Evolutionary conservation across 2,113 vertebrate species (phyloP), one percentile per base, ranked within the genome.

Genomic region (Brevimyrus niger): DNA sequence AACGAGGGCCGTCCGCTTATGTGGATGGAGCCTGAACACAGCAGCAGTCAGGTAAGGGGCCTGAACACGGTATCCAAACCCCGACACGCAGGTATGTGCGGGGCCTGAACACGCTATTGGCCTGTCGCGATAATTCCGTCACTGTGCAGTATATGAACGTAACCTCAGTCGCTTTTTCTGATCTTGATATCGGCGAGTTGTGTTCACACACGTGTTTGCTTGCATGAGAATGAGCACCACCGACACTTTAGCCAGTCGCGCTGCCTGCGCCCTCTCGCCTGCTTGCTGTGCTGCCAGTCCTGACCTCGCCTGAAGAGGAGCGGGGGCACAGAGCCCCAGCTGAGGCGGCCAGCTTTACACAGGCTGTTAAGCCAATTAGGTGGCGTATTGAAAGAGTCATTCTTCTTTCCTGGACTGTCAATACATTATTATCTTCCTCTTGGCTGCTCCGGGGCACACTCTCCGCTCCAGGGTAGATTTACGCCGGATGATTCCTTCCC

Each of bases 361-460:
- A 97, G 96, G 96, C 96, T 96, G 97, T 97, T 95, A 97, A 97
- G 97, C 97, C 97, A 97, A 98, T 97, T 97, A 98, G 96, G 95
- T 95, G 93, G 95, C 92, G 95, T 96, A 95, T 95, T 96, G 95
- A 94, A 96, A 97, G 96, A 95, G 97, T 97, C 96, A 97, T 97
- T 98, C 94, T 96, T 97, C 96, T 96, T 97, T 97, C 97, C 95
- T 95, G 93, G 95, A 96, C 95, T 97, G 97, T 97, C 97, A 96
- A 98, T 97, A 96, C 96, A 96, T 96, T 90, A 96, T 96, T 90
- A 93, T 95, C 93, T 93, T 93, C 94, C 91, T 94, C 96, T 95
- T 94, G 94, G 95, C 94, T 91, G 93, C 94, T 96, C 94, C 93
- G 95, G 96, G 94, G 95, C 94, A 94, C 96, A 96, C 97, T 95